phyloP scores from a whole-genome alignment of 2,888 invertebrate species.

The Oithona nana region DNA sequence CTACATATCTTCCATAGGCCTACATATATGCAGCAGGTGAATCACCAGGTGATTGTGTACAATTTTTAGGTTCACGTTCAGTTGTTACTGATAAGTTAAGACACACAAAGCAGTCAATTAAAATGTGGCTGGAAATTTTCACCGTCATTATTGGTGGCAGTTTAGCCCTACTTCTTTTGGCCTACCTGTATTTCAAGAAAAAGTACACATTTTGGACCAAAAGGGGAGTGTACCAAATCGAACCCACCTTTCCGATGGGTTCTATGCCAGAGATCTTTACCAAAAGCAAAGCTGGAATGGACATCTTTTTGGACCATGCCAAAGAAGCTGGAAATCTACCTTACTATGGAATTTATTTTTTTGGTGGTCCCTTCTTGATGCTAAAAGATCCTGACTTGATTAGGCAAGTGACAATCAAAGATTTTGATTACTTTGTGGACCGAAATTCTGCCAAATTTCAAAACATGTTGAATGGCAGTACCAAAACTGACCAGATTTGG shows the following conservation, averaged over 20 bases:
- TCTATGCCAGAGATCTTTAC: background rate
- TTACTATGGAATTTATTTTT: background rate
- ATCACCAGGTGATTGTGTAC: no score
- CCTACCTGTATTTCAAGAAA: background rate
- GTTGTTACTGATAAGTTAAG: no score
- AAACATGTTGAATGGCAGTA: background rate
- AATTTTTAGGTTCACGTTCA: no score
- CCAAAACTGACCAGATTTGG: background rate
- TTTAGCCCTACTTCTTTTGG: no score
- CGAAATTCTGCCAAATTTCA: background rate
- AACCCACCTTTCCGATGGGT: background rate
- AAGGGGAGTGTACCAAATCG: background rate
- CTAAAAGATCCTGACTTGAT: background rate
- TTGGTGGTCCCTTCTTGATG: background rate
- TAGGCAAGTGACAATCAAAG: background rate
- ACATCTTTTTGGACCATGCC: background rate
- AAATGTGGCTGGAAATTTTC: no score
- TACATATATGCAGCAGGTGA: no score
- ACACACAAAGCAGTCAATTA: no score
- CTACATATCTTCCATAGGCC: no score
- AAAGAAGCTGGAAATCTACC: background rate
- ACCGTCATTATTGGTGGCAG: no score
- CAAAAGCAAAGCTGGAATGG: background rate
- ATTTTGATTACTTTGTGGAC: constrained; percentile 14
- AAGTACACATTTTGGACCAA: background rate